Evolutionary conservation across 2,888 invertebrate genomes (phyloP).

Genomic region (Deroplatys truncata): DNA sequence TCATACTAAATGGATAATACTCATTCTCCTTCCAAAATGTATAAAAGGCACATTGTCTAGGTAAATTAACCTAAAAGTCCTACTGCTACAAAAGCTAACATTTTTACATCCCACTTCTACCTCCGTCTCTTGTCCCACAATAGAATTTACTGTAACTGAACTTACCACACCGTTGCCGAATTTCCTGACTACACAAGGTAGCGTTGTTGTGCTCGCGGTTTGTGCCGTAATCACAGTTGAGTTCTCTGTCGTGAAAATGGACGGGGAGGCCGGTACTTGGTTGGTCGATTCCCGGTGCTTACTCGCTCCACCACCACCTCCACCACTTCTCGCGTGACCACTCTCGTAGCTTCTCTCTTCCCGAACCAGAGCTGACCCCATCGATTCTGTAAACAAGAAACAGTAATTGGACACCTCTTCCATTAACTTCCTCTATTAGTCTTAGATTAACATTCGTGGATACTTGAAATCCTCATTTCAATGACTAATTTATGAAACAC

Average conservation of each 20-base stretch:
- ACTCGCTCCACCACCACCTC: not conserved
- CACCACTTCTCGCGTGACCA: not conserved
- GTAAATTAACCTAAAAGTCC: too few relatives aligned
- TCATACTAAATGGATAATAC: too few relatives aligned
- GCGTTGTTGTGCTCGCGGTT: conserved; percentile 50
- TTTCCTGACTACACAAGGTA: conserved; percentile 51
- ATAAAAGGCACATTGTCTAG: too few relatives aligned
- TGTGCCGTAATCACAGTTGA: conserved; percentile 50
- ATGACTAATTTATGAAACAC: too few relatives aligned
- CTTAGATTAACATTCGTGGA: too few relatives aligned
- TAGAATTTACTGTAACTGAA: not conserved
- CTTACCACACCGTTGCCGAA: conserved; percentile 50
- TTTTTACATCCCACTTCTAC: too few relatives aligned
- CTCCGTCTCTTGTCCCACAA: too few relatives aligned
- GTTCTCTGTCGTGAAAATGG: conserved; percentile 49
- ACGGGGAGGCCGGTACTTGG: conserved; percentile 35
- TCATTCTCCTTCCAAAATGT: too few relatives aligned
- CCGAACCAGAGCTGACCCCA: not conserved
- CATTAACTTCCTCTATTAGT: too few relatives aligned
- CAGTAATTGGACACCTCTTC: not conserved
- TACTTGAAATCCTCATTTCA: too few relatives aligned
- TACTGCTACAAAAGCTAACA: too few relatives aligned
- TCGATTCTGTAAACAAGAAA: conserved; percentile 9
- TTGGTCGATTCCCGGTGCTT: conserved; percentile 23
- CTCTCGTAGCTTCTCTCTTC: conserved; percentile 23